A percentile compares a stretch with the other conserved stretches of the same genome.
Conservation (phyloP, 2,113 vertebrate genomes). For the Leucosticte australis region DNA sequence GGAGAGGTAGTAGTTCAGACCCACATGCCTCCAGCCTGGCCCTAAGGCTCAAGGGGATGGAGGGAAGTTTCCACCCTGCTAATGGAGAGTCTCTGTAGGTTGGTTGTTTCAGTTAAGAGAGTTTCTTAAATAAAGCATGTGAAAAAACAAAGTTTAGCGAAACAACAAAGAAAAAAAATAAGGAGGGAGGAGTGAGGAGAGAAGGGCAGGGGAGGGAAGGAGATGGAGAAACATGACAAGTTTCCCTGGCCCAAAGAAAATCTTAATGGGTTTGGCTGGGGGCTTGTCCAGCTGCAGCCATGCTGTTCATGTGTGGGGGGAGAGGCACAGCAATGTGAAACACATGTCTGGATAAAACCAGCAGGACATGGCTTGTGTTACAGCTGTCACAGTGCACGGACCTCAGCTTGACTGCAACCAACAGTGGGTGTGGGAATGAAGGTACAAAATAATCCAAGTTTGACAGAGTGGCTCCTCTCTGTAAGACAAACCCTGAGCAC, state of each 20-base stretch:
- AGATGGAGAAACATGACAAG: background rate
- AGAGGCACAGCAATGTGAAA: background rate
- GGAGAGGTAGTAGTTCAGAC: background rate
- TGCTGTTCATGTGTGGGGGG: background rate
- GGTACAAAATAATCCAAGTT: background rate
- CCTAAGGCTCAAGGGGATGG: background rate
- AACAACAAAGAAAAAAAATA: background rate
- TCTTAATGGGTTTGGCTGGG: constrained; percentile 12
- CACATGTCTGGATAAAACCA: background rate
- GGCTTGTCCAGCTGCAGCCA: constrained; percentile 3
- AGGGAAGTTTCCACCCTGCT: background rate
- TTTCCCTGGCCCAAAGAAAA: background rate
- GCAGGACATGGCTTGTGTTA: constrained; percentile 23
- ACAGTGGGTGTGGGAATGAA: background rate
- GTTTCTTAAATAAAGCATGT: background rate
- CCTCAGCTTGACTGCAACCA: background rate
- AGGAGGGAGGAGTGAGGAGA: background rate
- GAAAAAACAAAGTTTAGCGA: background rate
- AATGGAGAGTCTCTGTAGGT: background rate
- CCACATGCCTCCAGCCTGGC: background rate
- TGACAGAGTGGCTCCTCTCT: background rate
- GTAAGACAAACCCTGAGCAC: background rate
- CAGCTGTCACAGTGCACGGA: background rate
- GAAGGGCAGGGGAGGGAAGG: background rate
- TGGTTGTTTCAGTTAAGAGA: background rate